Evolutionary conservation across 2,797 vertebrate genomes (phyloP), one percentile per base, ranked within the genome.

Genomic region (Otolemur crassicaudatus): DNA sequence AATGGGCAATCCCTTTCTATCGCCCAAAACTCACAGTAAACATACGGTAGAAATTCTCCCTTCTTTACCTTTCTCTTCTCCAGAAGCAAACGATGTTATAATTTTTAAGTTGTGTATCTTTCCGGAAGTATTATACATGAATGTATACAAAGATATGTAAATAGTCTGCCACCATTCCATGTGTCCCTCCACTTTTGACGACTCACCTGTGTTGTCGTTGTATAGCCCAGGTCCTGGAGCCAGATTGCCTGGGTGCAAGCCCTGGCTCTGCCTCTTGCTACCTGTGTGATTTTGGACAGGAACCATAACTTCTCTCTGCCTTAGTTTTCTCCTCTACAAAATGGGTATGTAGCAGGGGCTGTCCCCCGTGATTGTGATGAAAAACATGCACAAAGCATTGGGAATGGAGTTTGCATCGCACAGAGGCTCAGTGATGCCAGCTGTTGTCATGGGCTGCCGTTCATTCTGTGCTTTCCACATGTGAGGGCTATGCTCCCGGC

Each of bases 21-120:
- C 80, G 67, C 85, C 95, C 87, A 89, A 93, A 96, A 90, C 73
- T 60, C 83, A 79, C 22, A 69, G 43, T 83, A 94, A 95, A 97
- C 69, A 87, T 79, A 70, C 34, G 90, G 80, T 85, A 85, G 76
- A 91, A 96, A 91, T 87, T 89, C 43, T 90, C 83, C 61, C 84
- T 89, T 95, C 88, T 95, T 87, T 86, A 75, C 43, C 73, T 94
- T 95, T 94, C 10, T 94, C 31, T 92, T 79, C 49, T 83, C 69
- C 40, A 93, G 96, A 91, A 67, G 93, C 83, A 96, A 92, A 70
- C 9, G 69, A 25, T 63, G 61, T 84, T 95, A 69, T 43, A 56
- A 60, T 80, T 95, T 94, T 96, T 72, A 89, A 90, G 91, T 87
- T 23, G 75, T 72, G 25, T 76, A 65, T 95, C 67, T 87, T 80